Base-by-base conservation (phyloP, 2,888 invertebrate species). In the Nineta flava region DNA sequence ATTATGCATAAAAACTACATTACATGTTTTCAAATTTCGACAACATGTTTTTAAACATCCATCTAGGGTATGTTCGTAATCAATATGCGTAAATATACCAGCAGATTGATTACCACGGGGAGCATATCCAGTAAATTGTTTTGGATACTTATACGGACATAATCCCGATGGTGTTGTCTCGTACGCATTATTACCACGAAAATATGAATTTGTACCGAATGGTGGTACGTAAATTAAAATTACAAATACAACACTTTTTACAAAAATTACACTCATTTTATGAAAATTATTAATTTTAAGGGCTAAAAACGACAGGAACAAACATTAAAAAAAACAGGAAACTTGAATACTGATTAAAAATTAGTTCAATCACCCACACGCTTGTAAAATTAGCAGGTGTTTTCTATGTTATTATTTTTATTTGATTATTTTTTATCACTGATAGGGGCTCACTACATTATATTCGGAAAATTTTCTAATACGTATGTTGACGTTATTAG, bases 1-100 rank as follows among this genome's bases (percentile, higher is more conserved):
- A 59, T 86, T 81, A 56, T 77, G 79, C 65, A 85, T 80, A 61
- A 91, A 79, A 3, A 83, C 87, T 53, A 87, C 80, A 64, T 91
- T 84, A 63, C 91, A 91, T 2, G 70, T 67, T 47, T 76, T 68
- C 4, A 26, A 7, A 55, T 79, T 65, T 46, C 72, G 58, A 65
- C 87, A 80, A 67, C 86, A 83, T 58, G 77, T 69, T 65, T 75
- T 69, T 51, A 83, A 72, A 70, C 84, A 83, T 58, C 78, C 69
- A 60, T 75, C 71, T 52, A 82, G 60, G 50, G 74, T 70, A 58
- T 72, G 71, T 9, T 71, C 61, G 44, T 66, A 68, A 17, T 66
- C 63, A 56, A 75, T 71, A 58, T 76, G 73, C 2, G 76, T 74
- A 57, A 76, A 83, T 53, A 72, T 71, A 1, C 81, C 81, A 9